Evolutionary conservation across 2,113 vertebrate species (phyloP).

Genomic region (Diadophis punctatus): DNA sequence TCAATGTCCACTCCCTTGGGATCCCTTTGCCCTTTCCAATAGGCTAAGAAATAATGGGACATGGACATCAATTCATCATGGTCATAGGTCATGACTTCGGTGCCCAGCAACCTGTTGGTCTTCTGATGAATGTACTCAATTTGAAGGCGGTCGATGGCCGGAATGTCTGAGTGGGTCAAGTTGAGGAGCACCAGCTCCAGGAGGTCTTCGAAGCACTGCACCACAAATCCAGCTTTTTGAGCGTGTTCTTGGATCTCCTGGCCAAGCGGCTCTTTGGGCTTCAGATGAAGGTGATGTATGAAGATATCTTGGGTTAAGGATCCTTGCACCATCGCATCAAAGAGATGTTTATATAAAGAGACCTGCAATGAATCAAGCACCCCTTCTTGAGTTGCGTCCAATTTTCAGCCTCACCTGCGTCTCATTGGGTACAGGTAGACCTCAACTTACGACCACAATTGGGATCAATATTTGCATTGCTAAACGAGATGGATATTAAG

Average conservation of each 20-base stretch:
- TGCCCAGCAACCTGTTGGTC: conserved; percentile 56
- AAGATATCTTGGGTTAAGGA: conserved; percentile 56
- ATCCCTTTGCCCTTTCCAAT: conserved; percentile 71
- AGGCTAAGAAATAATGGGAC: conserved; percentile 58
- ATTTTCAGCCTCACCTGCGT: neutral
- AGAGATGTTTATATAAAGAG: conserved; percentile 72
- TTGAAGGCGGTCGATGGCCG: conserved; percentile 62
- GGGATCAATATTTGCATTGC: no score
- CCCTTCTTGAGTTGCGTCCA: neutral
- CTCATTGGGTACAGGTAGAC: neutral
- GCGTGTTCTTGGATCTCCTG: conserved; percentile 57
- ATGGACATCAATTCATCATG: conserved; percentile 54
- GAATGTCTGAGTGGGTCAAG: conserved; percentile 64
- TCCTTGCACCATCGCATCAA: conserved; percentile 73
- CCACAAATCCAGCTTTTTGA: conserved; percentile 49
- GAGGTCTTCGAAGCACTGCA: conserved; percentile 61
- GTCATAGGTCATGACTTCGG: conserved; percentile 56
- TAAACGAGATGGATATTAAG: no score
- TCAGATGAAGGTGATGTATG: conserved; percentile 56
- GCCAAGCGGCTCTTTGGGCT: conserved; percentile 55
- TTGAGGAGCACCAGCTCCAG: conserved; percentile 65
- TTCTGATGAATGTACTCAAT: conserved; percentile 74
- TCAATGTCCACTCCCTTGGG: conserved; percentile 73
- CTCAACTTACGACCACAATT: no score
- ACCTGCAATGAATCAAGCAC: conserved; percentile 48